phyloP scores from a whole-genome alignment of 2,113 vertebrate species.

The Pedetes capensis region DNA sequence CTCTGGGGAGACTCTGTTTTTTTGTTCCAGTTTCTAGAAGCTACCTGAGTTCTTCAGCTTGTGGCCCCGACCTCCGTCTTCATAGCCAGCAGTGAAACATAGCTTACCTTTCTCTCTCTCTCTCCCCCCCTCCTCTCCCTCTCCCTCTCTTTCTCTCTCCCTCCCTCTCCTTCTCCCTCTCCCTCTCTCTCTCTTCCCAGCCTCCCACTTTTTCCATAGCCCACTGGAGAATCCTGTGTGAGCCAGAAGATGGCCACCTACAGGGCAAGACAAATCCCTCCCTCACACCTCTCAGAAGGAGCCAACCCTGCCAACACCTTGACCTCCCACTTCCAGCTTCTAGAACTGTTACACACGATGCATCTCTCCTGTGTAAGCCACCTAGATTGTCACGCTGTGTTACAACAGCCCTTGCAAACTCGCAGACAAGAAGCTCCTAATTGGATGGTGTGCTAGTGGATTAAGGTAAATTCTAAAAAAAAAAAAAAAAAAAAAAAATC shows the following conservation, averaged over 20 bases:
- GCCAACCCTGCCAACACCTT: neutral
- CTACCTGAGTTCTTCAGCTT: neutral
- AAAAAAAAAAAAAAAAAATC: too few relatives aligned
- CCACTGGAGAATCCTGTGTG: neutral
- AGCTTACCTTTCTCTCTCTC: neutral
- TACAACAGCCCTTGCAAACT: neutral
- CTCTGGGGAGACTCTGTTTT: neutral
- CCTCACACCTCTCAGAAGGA: neutral
- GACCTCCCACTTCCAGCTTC: neutral
- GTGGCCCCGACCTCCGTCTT: neutral
- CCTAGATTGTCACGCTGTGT: fast-evolving
- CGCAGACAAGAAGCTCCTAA: neutral
- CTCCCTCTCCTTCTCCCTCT: too few relatives aligned
- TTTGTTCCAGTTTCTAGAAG: neutral
- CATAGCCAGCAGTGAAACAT: neutral
- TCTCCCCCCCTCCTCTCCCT: too few relatives aligned
- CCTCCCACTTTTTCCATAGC: neutral
- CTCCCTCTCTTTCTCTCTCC: too few relatives aligned
- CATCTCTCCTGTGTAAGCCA: neutral
- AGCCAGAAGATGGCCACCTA: neutral
- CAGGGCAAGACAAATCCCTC: neutral
- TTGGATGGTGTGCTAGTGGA: too few relatives aligned
- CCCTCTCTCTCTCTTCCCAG: too few relatives aligned
- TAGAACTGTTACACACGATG: neutral
- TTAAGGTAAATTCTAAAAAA: too few relatives aligned